Conservation (phyloP, 2,113 vertebrate species). For the Mesembrinibis cayennensis region DNA sequence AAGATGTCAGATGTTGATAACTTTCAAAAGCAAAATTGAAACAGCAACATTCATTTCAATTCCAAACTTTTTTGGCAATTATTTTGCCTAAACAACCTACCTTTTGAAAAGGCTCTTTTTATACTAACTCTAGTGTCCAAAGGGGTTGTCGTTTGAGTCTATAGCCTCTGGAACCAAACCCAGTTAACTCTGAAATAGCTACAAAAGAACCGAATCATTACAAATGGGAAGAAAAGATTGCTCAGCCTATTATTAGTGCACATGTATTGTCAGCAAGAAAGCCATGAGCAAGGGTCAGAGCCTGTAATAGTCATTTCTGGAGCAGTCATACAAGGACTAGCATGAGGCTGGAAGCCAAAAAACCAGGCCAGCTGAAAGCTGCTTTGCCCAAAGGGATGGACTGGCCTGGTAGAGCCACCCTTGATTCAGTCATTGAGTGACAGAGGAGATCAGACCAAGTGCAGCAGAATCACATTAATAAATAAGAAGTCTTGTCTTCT, state of each 20-base stretch:
- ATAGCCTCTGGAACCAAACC: neutral
- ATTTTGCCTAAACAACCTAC: neutral
- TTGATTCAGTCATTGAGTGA: neutral
- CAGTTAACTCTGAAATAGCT: neutral
- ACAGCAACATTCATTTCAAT: neutral
- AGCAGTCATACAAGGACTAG: neutral
- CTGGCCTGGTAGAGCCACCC: neutral
- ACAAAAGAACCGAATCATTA: neutral
- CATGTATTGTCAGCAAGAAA: neutral
- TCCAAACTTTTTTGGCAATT: neutral
- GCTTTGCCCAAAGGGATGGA: neutral
- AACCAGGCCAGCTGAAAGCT: neutral
- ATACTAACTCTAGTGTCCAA: neutral
- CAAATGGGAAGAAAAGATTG: neutral
- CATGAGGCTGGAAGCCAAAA: neutral
- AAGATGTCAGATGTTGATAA: neutral
- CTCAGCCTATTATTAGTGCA: neutral
- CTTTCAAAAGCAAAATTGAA: neutral
- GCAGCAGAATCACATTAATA: neutral
- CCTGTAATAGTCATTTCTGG: neutral
- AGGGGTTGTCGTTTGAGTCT: neutral
- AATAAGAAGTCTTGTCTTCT: neutral
- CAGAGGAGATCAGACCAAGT: neutral
- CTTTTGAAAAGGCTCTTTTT: neutral
- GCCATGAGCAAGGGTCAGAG: neutral